Evolutionary conservation across 2,113 vertebrate genomes (phyloP).

Genomic region (Perccottus glenii): DNA sequence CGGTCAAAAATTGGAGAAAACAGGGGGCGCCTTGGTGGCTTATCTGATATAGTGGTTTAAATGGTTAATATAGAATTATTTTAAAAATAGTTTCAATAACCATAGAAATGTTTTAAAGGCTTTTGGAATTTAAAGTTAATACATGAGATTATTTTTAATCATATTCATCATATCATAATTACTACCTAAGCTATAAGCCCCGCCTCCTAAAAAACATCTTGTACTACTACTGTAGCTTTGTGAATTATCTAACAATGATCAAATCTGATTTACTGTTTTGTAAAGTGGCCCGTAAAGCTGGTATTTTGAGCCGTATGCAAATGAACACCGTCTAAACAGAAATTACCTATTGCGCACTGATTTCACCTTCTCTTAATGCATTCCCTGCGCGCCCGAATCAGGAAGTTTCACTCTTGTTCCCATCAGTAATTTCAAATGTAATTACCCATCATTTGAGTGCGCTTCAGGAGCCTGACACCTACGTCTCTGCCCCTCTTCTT

Average conservation of each 20-base stretch:
- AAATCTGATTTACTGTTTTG: conserved; percentile 29
- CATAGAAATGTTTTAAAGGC: too few species aligned
- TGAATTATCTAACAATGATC: not conserved
- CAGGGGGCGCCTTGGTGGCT: too few species aligned
- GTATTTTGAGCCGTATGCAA: conserved; percentile 57
- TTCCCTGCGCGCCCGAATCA: conserved; percentile 51
- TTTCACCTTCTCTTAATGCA: conserved; percentile 55
- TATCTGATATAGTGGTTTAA: too few species aligned
- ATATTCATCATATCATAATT: too few species aligned
- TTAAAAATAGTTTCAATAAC: too few species aligned
- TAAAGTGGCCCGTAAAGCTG: conserved; percentile 43
- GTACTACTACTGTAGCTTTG: too few species aligned
- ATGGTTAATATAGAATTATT: too few species aligned
- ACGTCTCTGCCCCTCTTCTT: conserved; percentile 49
- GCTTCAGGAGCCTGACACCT: conserved; percentile 70
- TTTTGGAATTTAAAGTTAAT: too few species aligned
- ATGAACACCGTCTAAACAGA: conserved; percentile 53
- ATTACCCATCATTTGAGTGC: conserved; percentile 73
- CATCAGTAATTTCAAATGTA: conserved; percentile 75
- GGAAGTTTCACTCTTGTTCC: conserved; percentile 63
- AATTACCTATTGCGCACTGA: conserved; percentile 51
- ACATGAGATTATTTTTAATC: too few species aligned
- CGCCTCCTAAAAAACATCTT: too few species aligned
- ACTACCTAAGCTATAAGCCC: too few species aligned
- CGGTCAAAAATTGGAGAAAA: too few species aligned